These are phyloP conservation scores for Caiman crocodilus DNA, from an alignment of 2,797 vertebrate species.

Conservation along the genomic window DNA sequence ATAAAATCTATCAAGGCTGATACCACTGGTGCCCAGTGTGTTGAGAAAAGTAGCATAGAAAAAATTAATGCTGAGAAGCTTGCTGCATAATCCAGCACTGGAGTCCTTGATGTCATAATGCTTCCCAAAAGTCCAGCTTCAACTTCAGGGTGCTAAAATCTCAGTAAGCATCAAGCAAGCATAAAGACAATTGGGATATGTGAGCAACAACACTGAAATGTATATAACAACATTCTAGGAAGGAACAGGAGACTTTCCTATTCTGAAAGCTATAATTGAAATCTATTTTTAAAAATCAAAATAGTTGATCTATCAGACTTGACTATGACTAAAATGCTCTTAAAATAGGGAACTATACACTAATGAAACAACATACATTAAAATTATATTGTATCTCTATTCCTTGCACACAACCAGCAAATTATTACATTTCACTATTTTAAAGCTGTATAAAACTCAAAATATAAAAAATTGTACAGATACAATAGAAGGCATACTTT, in stretches of 20 bases:
- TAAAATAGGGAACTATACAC: neutral
- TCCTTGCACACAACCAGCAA: neutral
- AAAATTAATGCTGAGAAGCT: no score
- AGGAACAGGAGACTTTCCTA: neutral
- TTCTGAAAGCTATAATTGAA: neutral
- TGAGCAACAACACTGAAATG: neutral
- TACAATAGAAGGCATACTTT: neutral
- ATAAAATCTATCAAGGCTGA: no score
- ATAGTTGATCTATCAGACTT: neutral
- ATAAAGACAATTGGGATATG: neutral
- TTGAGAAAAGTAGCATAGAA: no score
- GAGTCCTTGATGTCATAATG: no score
- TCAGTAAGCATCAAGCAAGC: no score
- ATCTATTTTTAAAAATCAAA: neutral
- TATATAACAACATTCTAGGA: neutral
- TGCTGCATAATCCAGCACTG: no score
- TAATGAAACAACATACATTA: neutral
- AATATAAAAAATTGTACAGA: neutral
- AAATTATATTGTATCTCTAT: neutral
- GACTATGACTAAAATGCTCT: neutral
- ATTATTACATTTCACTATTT: neutral
- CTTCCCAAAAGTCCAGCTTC: no score
- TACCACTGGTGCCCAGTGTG: no score
- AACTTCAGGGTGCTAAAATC: no score
- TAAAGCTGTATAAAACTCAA: neutral